These are phyloP conservation scores for Platyura marginata DNA, from an alignment of 1,140 invertebrate genomes.

Conservation along the genomic window DNA sequence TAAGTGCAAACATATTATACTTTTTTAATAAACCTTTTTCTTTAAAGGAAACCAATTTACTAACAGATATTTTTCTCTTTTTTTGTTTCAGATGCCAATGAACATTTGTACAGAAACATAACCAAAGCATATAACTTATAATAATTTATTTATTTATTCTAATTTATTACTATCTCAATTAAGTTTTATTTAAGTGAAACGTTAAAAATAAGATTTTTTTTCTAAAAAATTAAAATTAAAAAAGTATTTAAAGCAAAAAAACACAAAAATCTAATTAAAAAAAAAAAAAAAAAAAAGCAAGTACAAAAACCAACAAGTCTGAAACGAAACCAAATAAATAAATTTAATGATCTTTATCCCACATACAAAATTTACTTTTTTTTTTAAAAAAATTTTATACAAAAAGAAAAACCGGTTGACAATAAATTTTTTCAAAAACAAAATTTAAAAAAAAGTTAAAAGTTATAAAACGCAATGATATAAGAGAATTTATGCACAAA, in stretches of 20 bases:
- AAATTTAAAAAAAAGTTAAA: too few species aligned
- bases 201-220: neutral
- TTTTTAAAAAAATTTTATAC: neutral
- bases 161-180: neutral
- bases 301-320: constrained; percentile 1
- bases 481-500: too few species aligned
- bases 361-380: too few species aligned
- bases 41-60: neutral
- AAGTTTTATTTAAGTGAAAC: neutral
- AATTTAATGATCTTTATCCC: too few species aligned
- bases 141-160: neutral
- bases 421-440: neutral
- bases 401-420: neutral
- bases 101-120: neutral
- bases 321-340: neutral
- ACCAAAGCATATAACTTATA: neutral
- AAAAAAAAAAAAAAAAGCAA: neutral
- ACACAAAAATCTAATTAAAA: neutral
- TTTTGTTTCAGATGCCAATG: neutral
- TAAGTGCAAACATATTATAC: too few species aligned
- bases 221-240: neutral
- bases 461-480: too few species aligned
- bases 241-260: neutral
- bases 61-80: neutral
- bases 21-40: too few species aligned